Conservation (phyloP, 2,888 invertebrate genomes). For the Xestia ashworthii region DNA sequence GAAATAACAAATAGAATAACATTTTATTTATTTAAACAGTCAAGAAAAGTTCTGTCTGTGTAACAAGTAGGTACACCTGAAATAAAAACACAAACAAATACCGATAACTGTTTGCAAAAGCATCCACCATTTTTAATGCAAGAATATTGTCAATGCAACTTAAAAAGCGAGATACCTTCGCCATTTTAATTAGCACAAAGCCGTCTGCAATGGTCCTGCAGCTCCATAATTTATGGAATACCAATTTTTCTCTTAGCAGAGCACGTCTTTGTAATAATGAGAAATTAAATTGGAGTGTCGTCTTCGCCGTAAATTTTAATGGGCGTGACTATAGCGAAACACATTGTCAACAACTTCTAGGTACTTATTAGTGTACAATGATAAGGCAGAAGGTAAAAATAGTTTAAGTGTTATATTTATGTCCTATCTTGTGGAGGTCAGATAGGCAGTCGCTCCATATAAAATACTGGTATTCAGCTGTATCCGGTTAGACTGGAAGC, state of each 20-base stretch:
- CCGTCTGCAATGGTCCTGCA: constrained; percentile 68
- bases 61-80: neutral
- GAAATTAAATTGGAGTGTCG: constrained; percentile 76
- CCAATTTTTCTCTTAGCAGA: constrained; percentile 73
- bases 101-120: constrained; percentile 6
- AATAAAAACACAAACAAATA: neutral
- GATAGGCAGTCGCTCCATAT: no score
- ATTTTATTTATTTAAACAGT: neutral
- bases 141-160: constrained; percentile 61
- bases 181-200: constrained; percentile 78
- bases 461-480: no score
- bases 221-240: constrained; percentile 78
- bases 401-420: neutral
- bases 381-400: constrained; percentile 34
- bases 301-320: constrained; percentile 72
- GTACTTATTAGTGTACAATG: constrained; percentile 5
- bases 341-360: constrained; percentile 56
- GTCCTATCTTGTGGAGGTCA: no score
- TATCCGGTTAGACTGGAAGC: no score
- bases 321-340: constrained; percentile 59
- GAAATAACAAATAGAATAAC: no score
- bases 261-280: constrained; percentile 74
- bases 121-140: constrained; percentile 31
- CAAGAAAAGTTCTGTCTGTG: neutral
- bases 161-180: constrained; percentile 54